Evolutionary conservation across 2,797 vertebrate genomes (phyloP), one percentile per base, ranked within the genome.

Genomic region (Salmo trutta): DNA sequence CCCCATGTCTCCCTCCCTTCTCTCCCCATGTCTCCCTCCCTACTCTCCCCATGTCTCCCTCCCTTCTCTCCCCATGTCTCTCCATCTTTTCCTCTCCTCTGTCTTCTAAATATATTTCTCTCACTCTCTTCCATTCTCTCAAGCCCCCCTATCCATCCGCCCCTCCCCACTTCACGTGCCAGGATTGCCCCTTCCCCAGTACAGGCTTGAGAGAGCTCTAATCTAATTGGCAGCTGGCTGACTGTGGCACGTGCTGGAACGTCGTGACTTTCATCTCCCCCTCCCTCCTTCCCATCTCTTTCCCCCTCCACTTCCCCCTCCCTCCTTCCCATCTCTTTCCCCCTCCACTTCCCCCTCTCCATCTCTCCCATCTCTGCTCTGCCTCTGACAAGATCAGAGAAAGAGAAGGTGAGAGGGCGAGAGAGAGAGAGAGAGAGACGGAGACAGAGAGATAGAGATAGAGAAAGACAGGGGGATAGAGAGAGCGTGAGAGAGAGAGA

Each of bases 231-330:
- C 85, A 84, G 62, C 19, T 73, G 86, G 82, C 79, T 79, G 87
- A 84, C 78, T 83, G 79, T 69, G 83, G 85, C 92, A 94, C 89
- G 85, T 94, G 93, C 87, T 41, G 65, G 6, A 84, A 88, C 80
- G 66, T 87, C 81, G 88, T 94, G 93, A 93, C 92, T 92, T 47
- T 41, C 41, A 41, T 41, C 41, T 41, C 41, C 8, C 10, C 41
- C 8, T 41, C 41, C 79, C 82, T 82, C 78, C 74, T 17, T 64
- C 54, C 68, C 74, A 59, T 51, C 31, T 33, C 36, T 10, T 41
- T 47, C 8, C 8, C 41, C 41, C 8, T 41, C 8, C 41, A 47
- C 41, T 47, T 47, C 41, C 41, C 41, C 41, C 41, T 47, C 41
- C 10, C 8, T 47, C 16, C 8, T n/a, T 47, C 79, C 79, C 31